Base-by-base conservation (phyloP, 2,888 invertebrate species). In the Nymphalis urticae region DNA sequence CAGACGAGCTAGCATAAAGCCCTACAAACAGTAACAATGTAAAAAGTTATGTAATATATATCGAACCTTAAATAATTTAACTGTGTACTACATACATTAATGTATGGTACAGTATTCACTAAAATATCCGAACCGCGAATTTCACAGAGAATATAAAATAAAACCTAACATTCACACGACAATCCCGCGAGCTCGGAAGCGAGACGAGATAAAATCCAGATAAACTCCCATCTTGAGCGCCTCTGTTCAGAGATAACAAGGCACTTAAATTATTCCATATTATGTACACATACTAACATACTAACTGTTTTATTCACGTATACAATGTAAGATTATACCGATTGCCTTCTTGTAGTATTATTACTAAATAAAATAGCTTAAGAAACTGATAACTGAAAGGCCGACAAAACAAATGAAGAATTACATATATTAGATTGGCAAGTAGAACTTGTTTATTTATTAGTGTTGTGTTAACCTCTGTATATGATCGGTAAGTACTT, bases 161-260 rank as follows among this genome's bases (percentile, higher is more conserved):
- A 53, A 53, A 53, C 24, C 2, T 24, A 21, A 53, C 53, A 24
- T 10, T 21, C 42, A 42, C 10, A 13, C 53, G 21, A 21, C 53
- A 21, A 53, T 53, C 53, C 53, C 16, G 24, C 24, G 53, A 24
- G 53, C 21, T 13, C 16, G 24, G 53, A 53, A 27, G 24, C 53
- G 53, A 24, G 53, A 53, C 21, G 53, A 53, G 53, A 53, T 53
- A 16, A 53, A 53, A 53, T 53, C 53, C 53, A 27, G 53, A 53
- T 53, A 53, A 53, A 53, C 53, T 53, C 53, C 53, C 42, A 16
- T 24, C 53, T 53, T 53, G 53, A 53, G 53, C 27, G 53, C 21
- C 53, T 53, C 27, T 24, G 51, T 42, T 42, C 51, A 10, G 21
- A 53, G 53, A 53, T 53, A 53, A 53, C 53, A 53, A 53, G 21